phyloP scores from a whole-genome alignment of 1,140 invertebrate species.

The Drosophila kurseongensis region DNA sequence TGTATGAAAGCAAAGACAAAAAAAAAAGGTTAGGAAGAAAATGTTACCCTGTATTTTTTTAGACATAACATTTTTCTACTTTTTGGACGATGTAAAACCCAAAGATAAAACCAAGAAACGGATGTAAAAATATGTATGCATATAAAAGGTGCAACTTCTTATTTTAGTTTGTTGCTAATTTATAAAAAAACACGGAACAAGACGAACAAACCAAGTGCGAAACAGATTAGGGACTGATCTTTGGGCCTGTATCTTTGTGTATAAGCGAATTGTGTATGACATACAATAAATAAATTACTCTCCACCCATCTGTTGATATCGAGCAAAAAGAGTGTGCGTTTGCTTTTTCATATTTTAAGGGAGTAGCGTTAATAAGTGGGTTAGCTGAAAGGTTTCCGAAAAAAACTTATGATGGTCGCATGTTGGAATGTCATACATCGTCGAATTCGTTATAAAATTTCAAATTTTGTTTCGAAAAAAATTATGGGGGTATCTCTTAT shows the following conservation, averaged over 20 bases:
- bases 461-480: too few relatives aligned
- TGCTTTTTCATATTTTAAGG: neutral
- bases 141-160: constrained; percentile 6
- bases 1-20: constrained; percentile 24
- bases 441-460: too few relatives aligned
- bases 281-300: constrained; percentile 57
- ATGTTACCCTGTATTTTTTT: constrained; percentile 75
- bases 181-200: constrained; percentile 22
- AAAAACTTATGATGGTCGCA: too few relatives aligned
- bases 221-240: constrained; percentile 37
- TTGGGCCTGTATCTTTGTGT: constrained; percentile 32
- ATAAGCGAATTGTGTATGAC: constrained; percentile 38
- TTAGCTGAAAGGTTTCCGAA: too few relatives aligned
- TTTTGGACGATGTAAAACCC: constrained; percentile 59
- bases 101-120: constrained; percentile 28
- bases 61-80: constrained; percentile 78
- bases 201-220: constrained; percentile 17
- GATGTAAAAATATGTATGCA: constrained; percentile 16
- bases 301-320: constrained; percentile 47
- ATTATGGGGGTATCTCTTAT: too few relatives aligned
- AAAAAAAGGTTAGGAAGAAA: constrained; percentile 26
- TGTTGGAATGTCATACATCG: too few relatives aligned
- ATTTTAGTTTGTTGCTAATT: constrained; percentile 39
- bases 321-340: constrained; percentile 6
- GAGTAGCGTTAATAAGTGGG: neutral